These are phyloP conservation scores for Triplophysa yarkandensis DNA, from an alignment of 2,797 vertebrate genomes.

Conservation along the genomic window DNA sequence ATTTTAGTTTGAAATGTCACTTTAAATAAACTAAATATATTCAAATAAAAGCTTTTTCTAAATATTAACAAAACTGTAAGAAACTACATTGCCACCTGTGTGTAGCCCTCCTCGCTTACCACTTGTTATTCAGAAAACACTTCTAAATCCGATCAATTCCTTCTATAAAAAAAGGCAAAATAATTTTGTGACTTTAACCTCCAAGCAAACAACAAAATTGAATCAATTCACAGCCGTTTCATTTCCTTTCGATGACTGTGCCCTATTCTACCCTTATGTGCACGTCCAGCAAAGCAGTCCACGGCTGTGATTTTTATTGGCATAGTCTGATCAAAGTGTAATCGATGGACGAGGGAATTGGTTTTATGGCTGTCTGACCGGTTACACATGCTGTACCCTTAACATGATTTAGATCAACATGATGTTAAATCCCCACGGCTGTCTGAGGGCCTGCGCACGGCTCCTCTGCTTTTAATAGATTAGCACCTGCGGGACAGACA, in stretches of 20 bases:
- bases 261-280: conserved; percentile 15
- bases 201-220: background rate
- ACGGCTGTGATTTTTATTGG: conserved; percentile 27
- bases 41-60: too few relatives aligned
- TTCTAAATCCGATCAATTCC: background rate
- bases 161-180: background rate
- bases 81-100: background rate
- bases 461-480: conserved; percentile 41
- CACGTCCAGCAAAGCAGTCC: conserved; percentile 3
- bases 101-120: background rate
- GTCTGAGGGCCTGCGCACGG: background rate
- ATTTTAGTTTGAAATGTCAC: too few relatives aligned
- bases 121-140: background rate
- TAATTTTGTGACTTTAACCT: background rate
- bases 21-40: too few relatives aligned
- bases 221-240: conserved; percentile 14
- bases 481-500: conserved; percentile 45
- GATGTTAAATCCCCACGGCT: conserved; percentile 12
- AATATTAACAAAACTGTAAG: too few relatives aligned
- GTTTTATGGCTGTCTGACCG: conserved; percentile 14
- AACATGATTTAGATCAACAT: conserved; percentile 35
- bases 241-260: background rate
- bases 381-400: background rate
- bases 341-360: conserved; percentile 27
- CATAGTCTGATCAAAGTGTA: conserved; percentile 32